Evolutionary conservation across 2,797 vertebrate genomes (phyloP).

Genomic region (Sebastes diaconus): DNA sequence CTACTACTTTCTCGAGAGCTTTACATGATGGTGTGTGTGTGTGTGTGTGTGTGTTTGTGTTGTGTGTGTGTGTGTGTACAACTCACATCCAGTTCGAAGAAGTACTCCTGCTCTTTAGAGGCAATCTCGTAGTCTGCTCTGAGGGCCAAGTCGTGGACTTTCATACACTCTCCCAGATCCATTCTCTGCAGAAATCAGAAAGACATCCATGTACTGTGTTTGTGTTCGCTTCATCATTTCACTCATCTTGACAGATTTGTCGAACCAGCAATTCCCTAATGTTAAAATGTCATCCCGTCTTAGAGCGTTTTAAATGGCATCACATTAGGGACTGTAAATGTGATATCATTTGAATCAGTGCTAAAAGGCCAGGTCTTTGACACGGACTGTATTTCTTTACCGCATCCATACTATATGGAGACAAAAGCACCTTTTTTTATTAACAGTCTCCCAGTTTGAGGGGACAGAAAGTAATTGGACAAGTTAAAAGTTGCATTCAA

Average conservation of each 20-base stretch:
- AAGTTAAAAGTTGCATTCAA: neutral
- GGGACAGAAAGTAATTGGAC: neutral
- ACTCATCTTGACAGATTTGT: neutral
- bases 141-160: slow-evolving; percentile 96
- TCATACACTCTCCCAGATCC: slow-evolving; percentile 98
- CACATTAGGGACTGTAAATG: neutral
- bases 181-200: slow-evolving; percentile 86
- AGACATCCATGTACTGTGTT: neutral
- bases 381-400: neutral
- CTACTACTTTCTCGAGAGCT: neutral
- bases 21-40: neutral
- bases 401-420: neutral
- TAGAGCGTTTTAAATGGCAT: neutral
- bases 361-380: neutral
- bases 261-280: no score
- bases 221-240: neutral
- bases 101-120: slow-evolving; percentile 97
- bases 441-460: neutral
- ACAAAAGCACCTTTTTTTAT: neutral
- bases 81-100: slow-evolving; percentile 99
- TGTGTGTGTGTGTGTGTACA: neutral
- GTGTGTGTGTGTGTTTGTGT: neutral
- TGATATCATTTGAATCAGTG: neutral
- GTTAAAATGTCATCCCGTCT: neutral
- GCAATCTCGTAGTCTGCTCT: slow-evolving; percentile 99